A percentile compares a stretch with the other conserved stretches of the same genome.
Evolutionary conservation across 2,113 vertebrate species (phyloP).

Genomic region (Nibea coibor): DNA sequence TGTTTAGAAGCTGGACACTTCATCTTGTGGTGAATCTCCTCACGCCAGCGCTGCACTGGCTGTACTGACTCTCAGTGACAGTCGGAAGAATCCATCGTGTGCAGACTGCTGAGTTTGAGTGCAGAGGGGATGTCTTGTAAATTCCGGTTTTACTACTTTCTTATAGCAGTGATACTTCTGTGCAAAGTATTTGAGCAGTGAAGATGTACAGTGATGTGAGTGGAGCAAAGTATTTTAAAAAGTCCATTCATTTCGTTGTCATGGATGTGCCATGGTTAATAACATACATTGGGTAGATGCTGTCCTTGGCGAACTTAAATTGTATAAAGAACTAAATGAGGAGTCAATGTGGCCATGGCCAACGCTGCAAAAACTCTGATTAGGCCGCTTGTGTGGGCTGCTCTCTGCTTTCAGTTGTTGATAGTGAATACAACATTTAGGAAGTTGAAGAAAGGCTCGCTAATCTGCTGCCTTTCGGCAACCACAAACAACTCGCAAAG

Average conservation of each 20-base stretch:
- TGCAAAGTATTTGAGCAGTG: neutral
- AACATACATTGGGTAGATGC: neutral
- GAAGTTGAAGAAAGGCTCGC: constrained; percentile 35
- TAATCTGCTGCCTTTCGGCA: constrained; percentile 47
- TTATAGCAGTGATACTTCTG: neutral
- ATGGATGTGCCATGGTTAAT: neutral
- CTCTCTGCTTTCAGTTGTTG: constrained; percentile 12
- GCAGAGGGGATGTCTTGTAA: constrained; percentile 37
- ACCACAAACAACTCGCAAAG: constrained; percentile 33
- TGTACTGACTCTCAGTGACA: constrained; percentile 40
- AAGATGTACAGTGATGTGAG: neutral
- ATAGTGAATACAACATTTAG: constrained; percentile 32
- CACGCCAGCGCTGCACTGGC: constrained; percentile 8
- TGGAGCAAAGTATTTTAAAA: neutral
- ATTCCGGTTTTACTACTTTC: constrained; percentile 22
- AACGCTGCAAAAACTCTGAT: neutral
- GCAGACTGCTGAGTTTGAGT: constrained; percentile 45
- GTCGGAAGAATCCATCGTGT: constrained; percentile 41
- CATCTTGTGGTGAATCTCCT: neutral
- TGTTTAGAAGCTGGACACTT: constrained; percentile 20
- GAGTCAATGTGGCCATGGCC: neutral
- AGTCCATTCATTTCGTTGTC: neutral
- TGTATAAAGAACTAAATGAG: neutral
- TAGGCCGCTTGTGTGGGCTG: neutral
- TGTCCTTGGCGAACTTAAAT: neutral